Conservation (phyloP, 2,888 invertebrate genomes). For the Limnephilus lunatus region DNA sequence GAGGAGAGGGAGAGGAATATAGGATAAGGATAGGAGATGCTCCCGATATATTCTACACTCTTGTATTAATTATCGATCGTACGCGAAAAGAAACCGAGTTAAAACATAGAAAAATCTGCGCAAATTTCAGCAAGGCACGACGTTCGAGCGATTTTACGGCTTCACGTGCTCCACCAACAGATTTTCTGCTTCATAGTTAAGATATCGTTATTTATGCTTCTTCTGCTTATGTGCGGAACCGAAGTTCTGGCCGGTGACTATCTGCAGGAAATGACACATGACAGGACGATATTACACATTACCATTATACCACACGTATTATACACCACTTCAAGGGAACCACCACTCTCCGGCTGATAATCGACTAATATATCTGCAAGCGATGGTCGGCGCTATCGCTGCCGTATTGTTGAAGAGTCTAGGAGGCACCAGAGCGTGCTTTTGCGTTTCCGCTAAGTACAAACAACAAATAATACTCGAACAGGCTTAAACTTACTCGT, state of each 20-base stretch:
- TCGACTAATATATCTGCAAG: background rate
- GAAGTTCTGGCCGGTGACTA: slow-evolving; percentile 46
- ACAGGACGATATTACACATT: background rate
- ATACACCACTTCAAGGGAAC: background rate
- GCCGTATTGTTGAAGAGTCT: background rate
- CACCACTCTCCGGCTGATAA: background rate
- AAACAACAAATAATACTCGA: background rate
- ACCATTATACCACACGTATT: background rate
- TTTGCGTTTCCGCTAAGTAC: background rate
- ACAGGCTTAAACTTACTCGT: background rate
- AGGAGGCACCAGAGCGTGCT: background rate
- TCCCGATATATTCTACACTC: too few relatives aligned
- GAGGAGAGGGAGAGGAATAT: too few relatives aligned
- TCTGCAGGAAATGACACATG: slow-evolving; percentile 45
- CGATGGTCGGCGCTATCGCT: background rate
- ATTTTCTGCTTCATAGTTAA: background rate
- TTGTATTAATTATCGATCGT: too few relatives aligned
- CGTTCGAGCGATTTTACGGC: too few relatives aligned
- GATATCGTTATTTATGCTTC: background rate
- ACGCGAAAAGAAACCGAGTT: too few relatives aligned
- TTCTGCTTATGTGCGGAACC: background rate
- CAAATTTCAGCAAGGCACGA: too few relatives aligned
- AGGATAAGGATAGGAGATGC: too few relatives aligned
- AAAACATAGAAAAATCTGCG: too few relatives aligned
- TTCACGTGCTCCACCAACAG: background rate